Evolutionary conservation across 2,888 invertebrate species (phyloP).

Genomic region (Asteroscopus sphinx): DNA sequence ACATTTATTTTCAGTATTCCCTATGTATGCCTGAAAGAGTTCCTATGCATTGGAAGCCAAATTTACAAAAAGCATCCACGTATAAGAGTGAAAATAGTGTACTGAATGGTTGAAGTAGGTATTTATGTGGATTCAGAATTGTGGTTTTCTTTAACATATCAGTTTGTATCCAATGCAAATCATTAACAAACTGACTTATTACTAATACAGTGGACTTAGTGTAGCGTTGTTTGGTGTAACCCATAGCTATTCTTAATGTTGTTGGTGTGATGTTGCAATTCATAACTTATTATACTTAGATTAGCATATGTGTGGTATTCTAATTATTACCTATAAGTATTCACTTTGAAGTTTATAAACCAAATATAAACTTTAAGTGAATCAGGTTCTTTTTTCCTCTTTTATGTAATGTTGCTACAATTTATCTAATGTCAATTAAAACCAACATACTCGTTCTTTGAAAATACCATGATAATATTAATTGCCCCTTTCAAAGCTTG

Average conservation of each 20-base stretch:
- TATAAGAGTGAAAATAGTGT: constrained; percentile 90
- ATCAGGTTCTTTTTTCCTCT: constrained; percentile 46
- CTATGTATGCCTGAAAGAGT: constrained; percentile 90
- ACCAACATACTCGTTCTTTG: constrained; percentile 32
- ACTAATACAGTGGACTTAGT: constrained; percentile 79
- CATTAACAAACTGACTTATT: constrained; percentile 67
- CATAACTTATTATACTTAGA: constrained; percentile 75
- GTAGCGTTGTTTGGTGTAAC: constrained; percentile 86
- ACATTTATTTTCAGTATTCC: constrained; percentile 87
- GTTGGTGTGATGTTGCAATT: constrained; percentile 87
- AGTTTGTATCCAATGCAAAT: constrained; percentile 66
- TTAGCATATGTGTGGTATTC: constrained; percentile 85
- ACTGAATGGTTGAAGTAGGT: constrained; percentile 89
- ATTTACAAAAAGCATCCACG: constrained; percentile 89
- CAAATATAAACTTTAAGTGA: constrained; percentile 69
- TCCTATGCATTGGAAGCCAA: constrained; percentile 89
- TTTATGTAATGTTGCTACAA: constrained; percentile 47
- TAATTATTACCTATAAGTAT: constrained; percentile 47
- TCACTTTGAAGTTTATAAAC: constrained; percentile 74
- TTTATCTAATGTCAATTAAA: constrained; percentile 39
- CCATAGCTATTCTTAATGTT: constrained; percentile 87
- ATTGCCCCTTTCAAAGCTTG: neutral
- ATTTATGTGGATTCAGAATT: constrained; percentile 71
- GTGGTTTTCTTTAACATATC: constrained; percentile 65
- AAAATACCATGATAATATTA: neutral